Evolutionary conservation across 2,113 vertebrate species (phyloP), one percentile per base, ranked within the genome.

Genomic region (Oriolus oriolus): DNA sequence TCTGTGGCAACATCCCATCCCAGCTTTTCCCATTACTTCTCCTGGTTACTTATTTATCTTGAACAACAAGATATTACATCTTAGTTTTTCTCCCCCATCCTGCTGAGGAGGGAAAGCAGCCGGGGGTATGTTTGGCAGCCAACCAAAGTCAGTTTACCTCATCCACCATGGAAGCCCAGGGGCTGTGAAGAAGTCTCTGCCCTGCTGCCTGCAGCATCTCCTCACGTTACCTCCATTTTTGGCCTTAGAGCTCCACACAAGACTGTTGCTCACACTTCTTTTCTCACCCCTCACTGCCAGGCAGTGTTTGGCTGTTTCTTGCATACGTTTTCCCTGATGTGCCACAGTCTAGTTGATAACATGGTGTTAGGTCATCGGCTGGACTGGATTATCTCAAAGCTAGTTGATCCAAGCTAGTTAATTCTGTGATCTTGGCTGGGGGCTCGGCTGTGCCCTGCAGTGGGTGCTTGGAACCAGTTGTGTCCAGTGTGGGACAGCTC

Each of bases 241-340:
- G 57, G n/a, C 13, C 21, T 61, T 28, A 28, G 21, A 69, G 45
- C 18, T 82, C 0, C 17, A 23, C 27, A 0, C 8, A 75, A 21
- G 16, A 16, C 35, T 82, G 30, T 65, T 85, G 69, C 30, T 65
- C 37, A 27, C 24, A 20, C 7, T 37, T 27, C 3, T 64, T 75
- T 50, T 31, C 28, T 39, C 16, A 27, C 8, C 6, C 4, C 21
- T 57, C 18, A 7, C 57, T 80, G 22, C 28, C 44, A 41, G 28
- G 31, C 28, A 33, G 18, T 10, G 4, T 69, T 85, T 74, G 45
- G 7, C 24, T 13, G 30, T 74, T 81, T 41, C 39, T 74, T 74
- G 16, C 1, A 0, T 16, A 3, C 0, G 0, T 81, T 74, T 85
- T 39, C 35, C 11, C 63, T 60, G 42, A 35, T 42, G 10, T 17